Evolutionary conservation across 2,888 invertebrate genomes (phyloP).

Genomic region (Stratiomys singularior): DNA sequence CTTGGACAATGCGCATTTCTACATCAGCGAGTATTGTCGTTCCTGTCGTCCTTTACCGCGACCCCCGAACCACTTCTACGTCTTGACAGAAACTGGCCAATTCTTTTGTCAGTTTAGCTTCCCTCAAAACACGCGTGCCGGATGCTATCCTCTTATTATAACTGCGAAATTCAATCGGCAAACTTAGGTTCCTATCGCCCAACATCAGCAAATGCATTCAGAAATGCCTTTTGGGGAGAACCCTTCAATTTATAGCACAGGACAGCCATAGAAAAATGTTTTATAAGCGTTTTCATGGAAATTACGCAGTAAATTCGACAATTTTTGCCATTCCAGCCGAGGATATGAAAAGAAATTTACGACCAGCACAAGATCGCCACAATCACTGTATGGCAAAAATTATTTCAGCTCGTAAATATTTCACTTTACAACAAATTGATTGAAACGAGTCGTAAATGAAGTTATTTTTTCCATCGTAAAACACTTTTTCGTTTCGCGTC

Average conservation of each 20-base stretch:
- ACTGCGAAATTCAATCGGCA: too few relatives aligned
- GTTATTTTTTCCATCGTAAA: neutral
- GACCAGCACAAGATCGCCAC: conserved; percentile 2
- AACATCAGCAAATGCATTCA: too few relatives aligned
- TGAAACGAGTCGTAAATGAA: conserved; percentile 29
- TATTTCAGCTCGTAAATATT: conserved; percentile 10
- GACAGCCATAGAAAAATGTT: neutral
- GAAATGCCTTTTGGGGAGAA: neutral
- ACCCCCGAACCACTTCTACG: too few relatives aligned
- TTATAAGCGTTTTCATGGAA: neutral
- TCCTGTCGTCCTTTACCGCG: too few relatives aligned
- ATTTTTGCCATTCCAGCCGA: neutral
- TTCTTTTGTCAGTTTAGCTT: too few relatives aligned
- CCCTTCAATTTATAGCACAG: neutral
- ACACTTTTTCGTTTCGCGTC: too few relatives aligned
- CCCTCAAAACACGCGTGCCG: too few relatives aligned
- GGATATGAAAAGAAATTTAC: conserved; percentile 2
- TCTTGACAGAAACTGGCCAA: too few relatives aligned
- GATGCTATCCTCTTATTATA: too few relatives aligned
- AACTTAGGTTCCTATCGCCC: too few relatives aligned
- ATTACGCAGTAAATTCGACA: neutral
- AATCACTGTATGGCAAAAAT: conserved; percentile 12
- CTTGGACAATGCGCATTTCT: too few relatives aligned
- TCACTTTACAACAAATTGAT: conserved; percentile 6
- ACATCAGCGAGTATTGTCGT: too few relatives aligned